Percentiles rank a stretch among this genome's conserved stretches.
Conservation (phyloP, 2,888 invertebrate genomes). For the Lycaena phlaeas region DNA sequence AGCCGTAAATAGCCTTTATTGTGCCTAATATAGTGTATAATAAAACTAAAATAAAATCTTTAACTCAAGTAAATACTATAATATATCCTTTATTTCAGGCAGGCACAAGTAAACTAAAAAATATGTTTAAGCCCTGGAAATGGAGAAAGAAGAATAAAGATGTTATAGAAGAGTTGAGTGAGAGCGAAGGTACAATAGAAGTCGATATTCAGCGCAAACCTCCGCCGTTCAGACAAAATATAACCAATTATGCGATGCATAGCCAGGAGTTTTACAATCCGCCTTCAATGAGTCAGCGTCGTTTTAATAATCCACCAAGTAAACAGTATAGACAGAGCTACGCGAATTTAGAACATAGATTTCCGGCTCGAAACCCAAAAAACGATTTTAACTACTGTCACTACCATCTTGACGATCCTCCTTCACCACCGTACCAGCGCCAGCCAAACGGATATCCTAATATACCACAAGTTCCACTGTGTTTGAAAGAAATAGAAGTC, state of each 20-base stretch:
- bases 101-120: conserved; percentile 35
- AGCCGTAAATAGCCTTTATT: too few relatives aligned
- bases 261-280: conserved; percentile 38
- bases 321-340: neutral
- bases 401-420: conserved; percentile 18
- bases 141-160: conserved; percentile 45
- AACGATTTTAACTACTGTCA: conserved; percentile 11
- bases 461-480: conserved; percentile 40
- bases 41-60: too few relatives aligned
- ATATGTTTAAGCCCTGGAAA: conserved; percentile 37
- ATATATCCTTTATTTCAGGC: conserved; percentile 41
- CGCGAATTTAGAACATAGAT: neutral
- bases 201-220: conserved; percentile 26
- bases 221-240: conserved; percentile 39
- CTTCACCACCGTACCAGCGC: conserved; percentile 13
- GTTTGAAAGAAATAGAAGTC: conserved; percentile 58
- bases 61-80: too few relatives aligned
- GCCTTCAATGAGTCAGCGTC: conserved; percentile 24
- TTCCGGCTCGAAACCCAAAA: conserved; percentile 1
- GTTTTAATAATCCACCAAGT: neutral
- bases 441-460: conserved; percentile 23
- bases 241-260: conserved; percentile 46
- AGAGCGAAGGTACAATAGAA: conserved; percentile 37
- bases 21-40: too few relatives aligned
- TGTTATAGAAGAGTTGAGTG: conserved; percentile 41